These are phyloP conservation scores for Sylvilagus floridanus DNA, from an alignment of 2,797 vertebrate species.

Conservation along the genomic window DNA sequence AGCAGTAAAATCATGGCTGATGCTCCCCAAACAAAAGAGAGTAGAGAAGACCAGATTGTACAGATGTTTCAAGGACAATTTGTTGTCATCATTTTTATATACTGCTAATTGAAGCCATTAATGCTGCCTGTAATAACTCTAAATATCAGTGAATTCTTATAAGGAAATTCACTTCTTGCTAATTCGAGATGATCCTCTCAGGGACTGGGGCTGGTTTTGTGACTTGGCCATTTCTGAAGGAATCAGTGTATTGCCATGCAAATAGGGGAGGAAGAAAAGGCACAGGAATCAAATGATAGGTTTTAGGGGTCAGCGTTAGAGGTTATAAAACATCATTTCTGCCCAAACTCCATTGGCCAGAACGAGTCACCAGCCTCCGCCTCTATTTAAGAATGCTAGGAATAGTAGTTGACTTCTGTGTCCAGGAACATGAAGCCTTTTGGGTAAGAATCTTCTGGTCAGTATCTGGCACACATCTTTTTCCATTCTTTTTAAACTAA, in stretches of 20 bases:
- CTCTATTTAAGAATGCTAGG: neutral
- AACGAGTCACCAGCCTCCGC: neutral
- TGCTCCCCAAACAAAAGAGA: neutral
- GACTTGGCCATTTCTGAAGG: neutral
- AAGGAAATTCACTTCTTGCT: neutral
- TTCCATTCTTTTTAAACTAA: neutral
- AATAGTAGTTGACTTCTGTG: neutral
- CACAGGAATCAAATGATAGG: neutral
- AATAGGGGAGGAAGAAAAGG: neutral
- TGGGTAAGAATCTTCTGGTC: neutral
- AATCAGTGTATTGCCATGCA: neutral
- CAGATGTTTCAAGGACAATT: neutral
- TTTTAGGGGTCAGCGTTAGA: neutral
- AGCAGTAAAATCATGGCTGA: neutral
- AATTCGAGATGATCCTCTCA: neutral
- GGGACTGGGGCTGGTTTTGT: neutral
- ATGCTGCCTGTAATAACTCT: neutral
- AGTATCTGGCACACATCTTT: neutral
- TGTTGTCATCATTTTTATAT: neutral
- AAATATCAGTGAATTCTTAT: neutral
- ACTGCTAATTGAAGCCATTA: neutral
- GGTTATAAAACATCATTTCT: neutral
- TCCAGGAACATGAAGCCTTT: neutral
- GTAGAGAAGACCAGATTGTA: neutral
- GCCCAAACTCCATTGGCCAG: neutral